Percentiles rank a stretch among this genome's conserved stretches.
Conservation (phyloP, 2,888 invertebrate genomes). For the Andrena bicolor region DNA sequence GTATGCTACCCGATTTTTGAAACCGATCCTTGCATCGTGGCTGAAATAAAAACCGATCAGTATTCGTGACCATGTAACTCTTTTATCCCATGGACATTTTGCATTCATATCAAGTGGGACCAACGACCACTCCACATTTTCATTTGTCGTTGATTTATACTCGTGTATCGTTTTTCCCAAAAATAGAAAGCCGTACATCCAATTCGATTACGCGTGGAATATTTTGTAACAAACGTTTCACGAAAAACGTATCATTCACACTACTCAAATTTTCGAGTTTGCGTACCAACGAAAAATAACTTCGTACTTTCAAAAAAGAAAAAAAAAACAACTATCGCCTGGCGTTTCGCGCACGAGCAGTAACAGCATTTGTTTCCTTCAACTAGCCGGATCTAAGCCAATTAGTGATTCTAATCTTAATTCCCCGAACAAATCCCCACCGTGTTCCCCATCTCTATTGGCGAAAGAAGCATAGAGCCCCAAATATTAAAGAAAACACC, state of each 20-base stretch:
- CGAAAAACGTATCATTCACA: not conserved
- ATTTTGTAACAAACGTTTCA: not conserved
- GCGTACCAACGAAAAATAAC: not conserved
- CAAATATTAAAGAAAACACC: not conserved
- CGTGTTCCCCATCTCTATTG: too few relatives aligned
- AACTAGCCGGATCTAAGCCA: too few relatives aligned
- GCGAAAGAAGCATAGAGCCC: too few relatives aligned
- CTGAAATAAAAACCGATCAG: slow-evolving; percentile 31
- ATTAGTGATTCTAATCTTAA: too few relatives aligned
- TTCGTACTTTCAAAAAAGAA: not conserved
- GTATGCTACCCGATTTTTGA: not conserved
- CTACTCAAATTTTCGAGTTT: not conserved
- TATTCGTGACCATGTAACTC: slow-evolving; percentile 20
- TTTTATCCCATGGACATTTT: slow-evolving; percentile 32
- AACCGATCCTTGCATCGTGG: not conserved
- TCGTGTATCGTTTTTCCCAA: not conserved
- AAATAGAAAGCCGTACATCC: not conserved
- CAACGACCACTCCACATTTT: slow-evolving; percentile 10
- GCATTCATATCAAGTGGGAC: slow-evolving; percentile 25
- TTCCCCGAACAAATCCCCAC: too few relatives aligned
- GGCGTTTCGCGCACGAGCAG: too few relatives aligned
- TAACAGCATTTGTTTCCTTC: too few relatives aligned
- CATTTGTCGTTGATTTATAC: not conserved
- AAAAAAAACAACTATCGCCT: too few relatives aligned
- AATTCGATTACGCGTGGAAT: not conserved